Evolutionary conservation across 64 coral and sea anemone species (phyloP).

Genomic region (Catalaphyllia jardinei): DNA sequence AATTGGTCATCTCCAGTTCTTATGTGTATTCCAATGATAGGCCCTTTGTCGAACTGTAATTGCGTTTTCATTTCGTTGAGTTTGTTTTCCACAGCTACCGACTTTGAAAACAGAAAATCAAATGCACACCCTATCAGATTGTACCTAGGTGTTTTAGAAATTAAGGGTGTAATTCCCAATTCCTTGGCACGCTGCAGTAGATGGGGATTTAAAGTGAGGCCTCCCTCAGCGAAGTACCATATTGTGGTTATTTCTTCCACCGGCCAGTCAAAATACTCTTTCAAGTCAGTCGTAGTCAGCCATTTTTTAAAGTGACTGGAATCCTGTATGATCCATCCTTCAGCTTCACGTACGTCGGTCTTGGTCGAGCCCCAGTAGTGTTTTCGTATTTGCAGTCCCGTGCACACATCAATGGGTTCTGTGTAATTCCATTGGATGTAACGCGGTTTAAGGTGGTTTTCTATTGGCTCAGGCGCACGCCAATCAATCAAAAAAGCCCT

Average conservation of each 20-base stretch:
- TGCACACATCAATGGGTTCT: conserved; percentile 40
- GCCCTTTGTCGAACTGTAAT: conserved; percentile 29
- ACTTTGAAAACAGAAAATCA: conserved; percentile 78
- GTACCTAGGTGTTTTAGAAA: conserved; percentile 60
- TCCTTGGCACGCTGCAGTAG: conserved; percentile 65
- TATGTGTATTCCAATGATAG: conserved; percentile 79
- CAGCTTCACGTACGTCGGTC: conserved; percentile 42
- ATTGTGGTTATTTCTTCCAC: conserved; percentile 79
- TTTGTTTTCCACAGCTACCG: conserved; percentile 33
- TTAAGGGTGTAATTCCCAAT: conserved; percentile 61
- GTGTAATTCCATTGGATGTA: conserved; percentile 61
- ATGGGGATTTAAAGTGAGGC: conserved; percentile 57
- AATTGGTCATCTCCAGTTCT: conserved; percentile 85
- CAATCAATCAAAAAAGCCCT: conserved; percentile 71
- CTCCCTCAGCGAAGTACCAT: conserved; percentile 90
- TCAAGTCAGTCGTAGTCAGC: conserved; percentile 71
- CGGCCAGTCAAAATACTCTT: conserved; percentile 64
- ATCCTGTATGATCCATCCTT: conserved; percentile 65
- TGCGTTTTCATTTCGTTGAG: conserved; percentile 28
- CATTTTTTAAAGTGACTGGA: conserved; percentile 62
- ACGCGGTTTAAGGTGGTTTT: conserved; percentile 47
- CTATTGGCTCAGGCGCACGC: conserved; percentile 64
- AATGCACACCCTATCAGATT: conserved; percentile 84
- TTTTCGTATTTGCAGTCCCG: conserved; percentile 29
- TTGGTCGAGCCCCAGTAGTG: conserved; percentile 68